Evolutionary conservation across 2,113 vertebrate species (phyloP), one percentile per base, ranked within the genome.

Genomic region (Ondatra zibethicus): DNA sequence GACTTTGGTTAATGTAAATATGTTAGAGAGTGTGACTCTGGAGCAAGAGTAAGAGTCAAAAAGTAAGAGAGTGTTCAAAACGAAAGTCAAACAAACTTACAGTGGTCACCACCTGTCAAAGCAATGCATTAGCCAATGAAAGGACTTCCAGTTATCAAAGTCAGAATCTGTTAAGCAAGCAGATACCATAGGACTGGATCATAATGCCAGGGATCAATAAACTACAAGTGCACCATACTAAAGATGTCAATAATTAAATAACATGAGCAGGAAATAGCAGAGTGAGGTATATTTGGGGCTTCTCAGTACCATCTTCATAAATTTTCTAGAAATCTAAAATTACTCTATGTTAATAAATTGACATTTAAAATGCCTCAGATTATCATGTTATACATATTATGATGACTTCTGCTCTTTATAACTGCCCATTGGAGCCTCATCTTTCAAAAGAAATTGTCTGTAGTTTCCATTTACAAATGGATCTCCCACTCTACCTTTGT

Each of bases 311-410:
- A 29, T 65, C n/a, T 84, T 85, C 11, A 77, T 29, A 58, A 25
- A 29, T 80, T 85, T 90, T 87, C 31, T 85, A 10, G 52, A 93
- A 96, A 70, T 70, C 27, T 90, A 47, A 78, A 91, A 39, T n/a
- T 65, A 3, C 31, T 75, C 25, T 58, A 61, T 77, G 73, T 31
- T 68, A 82, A 52, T 87, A 72, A 17, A 47, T 6, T 58, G 47
- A 52, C 50, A 2, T 80, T 70, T 3, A 61, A 61, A 39, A 50
- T n/a, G 7, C 11, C 5, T 7, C 33, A 65, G 39, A 9, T 1
- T 91, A 45, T 80, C 47, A 65, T 2, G 9, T 75, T 39, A 84
- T 21, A 68, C 39, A 58, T 2, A 7, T 75, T 39, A 84, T 19
- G 66, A 21, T 47, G 89, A 82, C 47, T 5, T 0, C 50, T 94